Evolutionary conservation across 2,797 vertebrate species (phyloP).

Genomic region (Coranthus polyacanthus): DNA sequence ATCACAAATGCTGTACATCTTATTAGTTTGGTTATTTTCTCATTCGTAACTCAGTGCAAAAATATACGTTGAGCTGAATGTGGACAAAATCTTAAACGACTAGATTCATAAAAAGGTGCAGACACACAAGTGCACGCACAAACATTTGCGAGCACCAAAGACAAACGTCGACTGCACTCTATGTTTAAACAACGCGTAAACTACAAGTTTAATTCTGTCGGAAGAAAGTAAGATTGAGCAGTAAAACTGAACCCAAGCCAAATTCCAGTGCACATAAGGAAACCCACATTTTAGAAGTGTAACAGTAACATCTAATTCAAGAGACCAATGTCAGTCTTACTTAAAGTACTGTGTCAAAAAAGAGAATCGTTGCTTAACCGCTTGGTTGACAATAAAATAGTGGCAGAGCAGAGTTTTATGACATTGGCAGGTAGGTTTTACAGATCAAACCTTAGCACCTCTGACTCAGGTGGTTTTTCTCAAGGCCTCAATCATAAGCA

Average conservation of each 20-base stretch:
- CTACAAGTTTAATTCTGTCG: slow-evolving; percentile 37
- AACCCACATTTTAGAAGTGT: slow-evolving; percentile 21
- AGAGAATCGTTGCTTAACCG: slow-evolving; percentile 2
- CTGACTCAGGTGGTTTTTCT: slow-evolving; percentile 54
- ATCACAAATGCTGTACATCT: not conserved
- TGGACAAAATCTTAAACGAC: slow-evolving; percentile 4
- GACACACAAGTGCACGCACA: too few species aligned
- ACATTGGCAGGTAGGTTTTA: slow-evolving; percentile 46
- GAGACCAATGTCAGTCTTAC: slow-evolving; percentile 19
- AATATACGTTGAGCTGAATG: not conserved
- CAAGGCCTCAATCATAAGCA: slow-evolving; percentile 65
- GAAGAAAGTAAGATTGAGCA: slow-evolving; percentile 28
- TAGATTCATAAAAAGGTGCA: slow-evolving; percentile 9
- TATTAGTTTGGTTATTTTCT: not conserved
- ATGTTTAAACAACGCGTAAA: slow-evolving; percentile 25
- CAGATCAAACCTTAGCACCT: slow-evolving; percentile 51
- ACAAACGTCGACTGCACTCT: slow-evolving; percentile 30
- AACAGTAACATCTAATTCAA: slow-evolving; percentile 32
- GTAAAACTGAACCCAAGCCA: slow-evolving; percentile 30
- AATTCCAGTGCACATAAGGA: slow-evolving; percentile 12
- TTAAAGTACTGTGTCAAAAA: slow-evolving; percentile 23
- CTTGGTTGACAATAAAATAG: slow-evolving; percentile 33
- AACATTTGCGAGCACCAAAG: slow-evolving; percentile 16
- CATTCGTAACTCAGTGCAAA: slow-evolving; percentile 14
- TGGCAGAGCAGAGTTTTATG: slow-evolving; percentile 38